These are phyloP conservation scores for Eilema caniola DNA, from an alignment of 2,888 invertebrate genomes.

Conservation along the genomic window DNA sequence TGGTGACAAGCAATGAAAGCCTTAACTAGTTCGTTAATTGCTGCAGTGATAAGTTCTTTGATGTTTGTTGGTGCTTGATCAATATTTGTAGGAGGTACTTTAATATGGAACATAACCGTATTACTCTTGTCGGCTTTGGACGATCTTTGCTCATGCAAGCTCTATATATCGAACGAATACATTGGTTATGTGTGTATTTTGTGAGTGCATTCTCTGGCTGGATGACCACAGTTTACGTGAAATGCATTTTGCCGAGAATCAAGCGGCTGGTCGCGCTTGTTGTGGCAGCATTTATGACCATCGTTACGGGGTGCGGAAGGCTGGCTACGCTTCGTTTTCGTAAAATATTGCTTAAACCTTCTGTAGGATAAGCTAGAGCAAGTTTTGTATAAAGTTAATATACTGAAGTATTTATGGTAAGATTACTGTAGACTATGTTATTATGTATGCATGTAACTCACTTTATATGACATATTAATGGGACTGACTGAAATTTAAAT, in stretches of 20 bases:
- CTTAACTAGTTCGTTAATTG: too few relatives aligned
- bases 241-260: slow-evolving; percentile 17
- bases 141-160: background rate
- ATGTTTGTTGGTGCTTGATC: background rate
- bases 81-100: background rate
- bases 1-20: too few relatives aligned
- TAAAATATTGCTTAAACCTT: slow-evolving; percentile 11
- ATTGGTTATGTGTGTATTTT: slow-evolving; percentile 1
- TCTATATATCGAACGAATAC: background rate
- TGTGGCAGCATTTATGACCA: slow-evolving; percentile 19
- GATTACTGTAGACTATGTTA: background rate
- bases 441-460: background rate
- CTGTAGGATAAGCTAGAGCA: background rate
- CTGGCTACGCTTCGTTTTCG: background rate
- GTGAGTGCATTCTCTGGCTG: slow-evolving; percentile 2
- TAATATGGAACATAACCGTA: too few relatives aligned
- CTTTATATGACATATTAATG: background rate
- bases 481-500: background rate
- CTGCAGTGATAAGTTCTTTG: too few relatives aligned
- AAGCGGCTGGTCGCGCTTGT: slow-evolving; percentile 23
- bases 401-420: background rate
- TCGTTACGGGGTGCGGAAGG: slow-evolving; percentile 19
- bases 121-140: background rate
- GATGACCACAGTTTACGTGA: slow-evolving; percentile 16
- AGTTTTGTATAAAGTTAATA: slow-evolving; percentile 1